phyloP scores from a whole-genome alignment of 1,140 invertebrate genomes.

The Panagrolaimus sp. region DNA sequence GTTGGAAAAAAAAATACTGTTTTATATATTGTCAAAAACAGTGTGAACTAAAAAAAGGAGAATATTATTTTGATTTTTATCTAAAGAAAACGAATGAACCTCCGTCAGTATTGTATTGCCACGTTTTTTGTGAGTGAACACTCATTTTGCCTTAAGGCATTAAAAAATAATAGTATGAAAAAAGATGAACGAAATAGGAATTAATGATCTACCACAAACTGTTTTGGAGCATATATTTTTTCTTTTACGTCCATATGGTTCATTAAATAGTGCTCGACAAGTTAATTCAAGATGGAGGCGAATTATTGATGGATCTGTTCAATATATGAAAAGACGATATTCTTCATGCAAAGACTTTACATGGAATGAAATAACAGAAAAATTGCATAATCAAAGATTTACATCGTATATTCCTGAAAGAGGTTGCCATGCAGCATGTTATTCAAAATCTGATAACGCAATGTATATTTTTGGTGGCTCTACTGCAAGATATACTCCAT shows the following conservation, averaged over 20 bases:
- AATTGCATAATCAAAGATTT: conserved; percentile 7
- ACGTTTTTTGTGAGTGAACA: too few relatives aligned
- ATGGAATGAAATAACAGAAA: conserved; percentile 6
- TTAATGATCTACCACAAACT: neutral
- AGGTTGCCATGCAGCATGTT: conserved; percentile 8
- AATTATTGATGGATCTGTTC: neutral
- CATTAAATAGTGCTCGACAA: neutral
- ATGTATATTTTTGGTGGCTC: conserved; percentile 11
- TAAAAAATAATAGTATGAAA: too few relatives aligned
- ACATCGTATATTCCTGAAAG: conserved; percentile 7
- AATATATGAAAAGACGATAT: neutral
- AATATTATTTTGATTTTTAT: too few relatives aligned
- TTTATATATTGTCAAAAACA: too few relatives aligned
- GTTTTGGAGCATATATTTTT: conserved; percentile 2
- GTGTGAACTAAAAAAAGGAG: too few relatives aligned
- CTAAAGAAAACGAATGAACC: too few relatives aligned
- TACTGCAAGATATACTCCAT: conserved; percentile 5
- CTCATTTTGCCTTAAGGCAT: too few relatives aligned
- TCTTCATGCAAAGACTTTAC: neutral
- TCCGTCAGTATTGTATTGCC: too few relatives aligned
- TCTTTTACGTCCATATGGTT: conserved; percentile 4
- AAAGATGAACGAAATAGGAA: conserved; percentile 2
- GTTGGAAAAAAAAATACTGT: too few relatives aligned
- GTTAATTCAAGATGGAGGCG: neutral
- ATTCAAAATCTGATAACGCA: neutral